Conservation (phyloP, 2,797 vertebrate genomes). For the Pogoniulus pusillus region DNA sequence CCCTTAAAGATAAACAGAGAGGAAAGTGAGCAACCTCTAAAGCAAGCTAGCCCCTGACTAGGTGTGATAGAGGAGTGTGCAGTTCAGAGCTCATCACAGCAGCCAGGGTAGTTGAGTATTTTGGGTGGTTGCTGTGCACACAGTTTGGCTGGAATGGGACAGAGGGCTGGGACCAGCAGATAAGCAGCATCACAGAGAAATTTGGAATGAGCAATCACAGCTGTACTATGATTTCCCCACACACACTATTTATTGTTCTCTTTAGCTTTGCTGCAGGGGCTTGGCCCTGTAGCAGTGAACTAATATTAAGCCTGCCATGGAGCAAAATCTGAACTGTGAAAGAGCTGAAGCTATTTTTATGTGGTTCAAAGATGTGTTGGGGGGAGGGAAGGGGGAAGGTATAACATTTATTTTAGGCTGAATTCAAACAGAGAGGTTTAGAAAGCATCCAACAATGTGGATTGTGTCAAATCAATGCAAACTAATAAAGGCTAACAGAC, state of each 20-base stretch:
- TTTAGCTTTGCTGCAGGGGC: background rate
- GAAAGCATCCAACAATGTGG: background rate
- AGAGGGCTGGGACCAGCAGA: slow-evolving; percentile 10
- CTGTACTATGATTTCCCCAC: background rate
- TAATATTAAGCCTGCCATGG: background rate
- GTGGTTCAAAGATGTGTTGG: background rate
- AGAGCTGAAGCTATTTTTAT: slow-evolving; percentile 10
- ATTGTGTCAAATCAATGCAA: background rate
- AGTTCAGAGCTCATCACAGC: background rate
- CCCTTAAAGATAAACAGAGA: background rate
- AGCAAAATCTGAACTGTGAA: background rate
- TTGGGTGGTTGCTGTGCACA: background rate
- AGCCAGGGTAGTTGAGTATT: background rate
- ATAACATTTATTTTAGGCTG: slow-evolving; percentile 6
- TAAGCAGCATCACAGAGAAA: slow-evolving; percentile 15
- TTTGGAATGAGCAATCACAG: background rate
- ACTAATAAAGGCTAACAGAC: background rate
- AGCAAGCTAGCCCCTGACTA: background rate
- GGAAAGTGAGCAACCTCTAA: background rate
- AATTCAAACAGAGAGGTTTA: background rate
- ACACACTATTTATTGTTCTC: background rate
- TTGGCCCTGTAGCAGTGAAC: background rate
- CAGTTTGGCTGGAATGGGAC: background rate
- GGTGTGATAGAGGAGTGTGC: rapidly evolving
- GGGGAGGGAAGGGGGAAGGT: background rate